Conservation (phyloP, 2,797 vertebrate species). For the Loris lydekkerianus region DNA sequence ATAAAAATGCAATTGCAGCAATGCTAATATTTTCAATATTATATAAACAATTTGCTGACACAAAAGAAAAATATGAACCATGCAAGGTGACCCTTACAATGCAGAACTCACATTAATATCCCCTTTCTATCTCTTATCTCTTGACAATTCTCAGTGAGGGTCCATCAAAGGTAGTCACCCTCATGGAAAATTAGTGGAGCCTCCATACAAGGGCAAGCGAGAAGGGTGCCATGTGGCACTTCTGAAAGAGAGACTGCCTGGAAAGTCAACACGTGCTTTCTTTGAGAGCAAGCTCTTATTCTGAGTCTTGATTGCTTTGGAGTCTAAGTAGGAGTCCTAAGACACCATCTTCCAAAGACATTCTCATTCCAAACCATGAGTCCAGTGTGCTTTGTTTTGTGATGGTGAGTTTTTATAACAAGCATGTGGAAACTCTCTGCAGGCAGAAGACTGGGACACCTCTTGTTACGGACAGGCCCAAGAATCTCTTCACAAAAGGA, state of each 20-base stretch:
- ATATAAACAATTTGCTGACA: background rate
- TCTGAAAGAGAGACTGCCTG: slow-evolving; percentile 78
- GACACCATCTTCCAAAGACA: background rate
- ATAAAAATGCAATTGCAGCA: background rate
- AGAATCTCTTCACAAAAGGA: background rate
- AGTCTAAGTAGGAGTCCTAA: background rate
- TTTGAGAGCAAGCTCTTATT: background rate
- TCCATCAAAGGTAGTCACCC: slow-evolving; percentile 73
- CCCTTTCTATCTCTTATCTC: slow-evolving; percentile 51
- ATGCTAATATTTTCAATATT: background rate
- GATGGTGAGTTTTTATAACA: background rate
- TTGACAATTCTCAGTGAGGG: slow-evolving; percentile 57
- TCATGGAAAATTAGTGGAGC: slow-evolving; percentile 78
- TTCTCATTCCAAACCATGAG: background rate
- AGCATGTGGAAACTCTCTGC: background rate
- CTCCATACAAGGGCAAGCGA: slow-evolving; percentile 78
- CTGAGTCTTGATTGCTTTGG: background rate
- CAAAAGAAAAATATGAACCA: slow-evolving; percentile 21
- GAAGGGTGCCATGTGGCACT: slow-evolving; percentile 75
- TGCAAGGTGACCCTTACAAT: background rate
- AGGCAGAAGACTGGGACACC: background rate
- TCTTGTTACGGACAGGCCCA: background rate
- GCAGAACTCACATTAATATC: slow-evolving; percentile 36
- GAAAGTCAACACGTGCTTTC: slow-evolving; percentile 46
- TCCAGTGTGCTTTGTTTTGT: background rate